Percentiles rank a stretch among this genome's conserved stretches.
These are phyloP conservation scores for Strix aluco DNA, from an alignment of 2,113 vertebrate genomes.

Conservation along the genomic window DNA sequence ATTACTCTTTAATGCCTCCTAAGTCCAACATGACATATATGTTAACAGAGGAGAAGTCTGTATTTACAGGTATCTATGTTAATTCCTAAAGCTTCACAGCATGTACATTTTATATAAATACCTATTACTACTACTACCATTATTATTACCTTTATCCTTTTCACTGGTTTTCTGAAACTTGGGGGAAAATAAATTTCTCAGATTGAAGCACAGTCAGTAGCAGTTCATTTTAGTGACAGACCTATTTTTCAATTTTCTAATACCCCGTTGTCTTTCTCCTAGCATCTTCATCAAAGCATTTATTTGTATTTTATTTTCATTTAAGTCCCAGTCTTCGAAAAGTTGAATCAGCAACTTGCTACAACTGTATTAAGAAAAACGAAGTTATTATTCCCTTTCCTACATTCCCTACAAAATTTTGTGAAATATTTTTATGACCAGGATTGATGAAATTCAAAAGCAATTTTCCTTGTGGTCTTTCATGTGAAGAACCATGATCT, in stretches of 20 bases:
- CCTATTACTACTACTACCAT: background rate
- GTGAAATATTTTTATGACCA: background rate
- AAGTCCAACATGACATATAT: background rate
- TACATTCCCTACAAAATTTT: background rate
- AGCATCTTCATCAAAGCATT: background rate
- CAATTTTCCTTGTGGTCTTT: background rate
- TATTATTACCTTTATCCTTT: background rate
- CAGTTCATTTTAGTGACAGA: background rate
- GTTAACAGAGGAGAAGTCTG: background rate
- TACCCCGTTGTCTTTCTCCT: background rate
- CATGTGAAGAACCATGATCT: background rate
- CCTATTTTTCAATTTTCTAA: background rate
- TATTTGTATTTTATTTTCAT: constrained; percentile 1
- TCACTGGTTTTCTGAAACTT: background rate
- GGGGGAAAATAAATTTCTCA: background rate
- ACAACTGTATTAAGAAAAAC: background rate
- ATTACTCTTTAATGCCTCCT: background rate
- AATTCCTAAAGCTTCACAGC: background rate
- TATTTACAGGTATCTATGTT: background rate
- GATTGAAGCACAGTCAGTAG: background rate
- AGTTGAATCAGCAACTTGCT: background rate
- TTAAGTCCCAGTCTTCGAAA: background rate
- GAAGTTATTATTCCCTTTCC: background rate
- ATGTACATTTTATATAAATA: background rate
- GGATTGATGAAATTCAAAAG: constrained; percentile 10